Conservation (phyloP, 2,888 invertebrate species). For the Diaprepes abbreviatus region DNA sequence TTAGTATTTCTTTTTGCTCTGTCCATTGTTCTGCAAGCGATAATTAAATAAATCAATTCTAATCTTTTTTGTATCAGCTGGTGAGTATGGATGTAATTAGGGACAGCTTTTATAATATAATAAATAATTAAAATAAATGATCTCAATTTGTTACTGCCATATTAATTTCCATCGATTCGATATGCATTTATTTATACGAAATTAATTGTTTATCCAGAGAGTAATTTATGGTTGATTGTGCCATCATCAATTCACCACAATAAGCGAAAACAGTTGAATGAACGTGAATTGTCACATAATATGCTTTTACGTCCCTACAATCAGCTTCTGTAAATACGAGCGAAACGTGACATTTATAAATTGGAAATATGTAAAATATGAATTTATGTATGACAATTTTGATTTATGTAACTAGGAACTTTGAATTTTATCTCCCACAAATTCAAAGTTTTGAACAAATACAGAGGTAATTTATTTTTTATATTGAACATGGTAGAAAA, state of each 20-base stretch:
- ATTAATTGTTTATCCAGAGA: constrained; percentile 12
- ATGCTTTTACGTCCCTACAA: background rate
- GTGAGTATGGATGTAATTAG: too few relatives aligned
- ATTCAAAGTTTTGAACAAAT: too few relatives aligned
- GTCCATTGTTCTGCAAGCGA: too few relatives aligned
- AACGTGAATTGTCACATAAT: constrained; percentile 26
- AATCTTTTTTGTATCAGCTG: too few relatives aligned
- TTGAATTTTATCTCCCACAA: too few relatives aligned
- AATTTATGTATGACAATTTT: background rate
- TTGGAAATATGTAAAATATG: background rate
- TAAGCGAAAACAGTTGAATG: constrained; percentile 25
- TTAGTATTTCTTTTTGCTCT: too few relatives aligned
- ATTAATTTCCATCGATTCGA: background rate
- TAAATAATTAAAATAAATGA: too few relatives aligned
- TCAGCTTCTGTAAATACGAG: background rate
- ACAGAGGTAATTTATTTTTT: too few relatives aligned
- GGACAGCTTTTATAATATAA: too few relatives aligned
- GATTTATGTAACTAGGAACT: background rate
- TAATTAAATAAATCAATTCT: too few relatives aligned
- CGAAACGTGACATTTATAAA: constrained; percentile 4
- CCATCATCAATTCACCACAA: constrained; percentile 8
- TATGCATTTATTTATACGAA: constrained; percentile 6
- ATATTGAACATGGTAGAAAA: too few relatives aligned
- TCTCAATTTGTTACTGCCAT: background rate
- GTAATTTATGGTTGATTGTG: constrained; percentile 18